A percentile compares a stretch with the other conserved stretches of the same genome.
phyloP scores from a whole-genome alignment of 2,797 vertebrate species.

The Champsocephalus esox region DNA sequence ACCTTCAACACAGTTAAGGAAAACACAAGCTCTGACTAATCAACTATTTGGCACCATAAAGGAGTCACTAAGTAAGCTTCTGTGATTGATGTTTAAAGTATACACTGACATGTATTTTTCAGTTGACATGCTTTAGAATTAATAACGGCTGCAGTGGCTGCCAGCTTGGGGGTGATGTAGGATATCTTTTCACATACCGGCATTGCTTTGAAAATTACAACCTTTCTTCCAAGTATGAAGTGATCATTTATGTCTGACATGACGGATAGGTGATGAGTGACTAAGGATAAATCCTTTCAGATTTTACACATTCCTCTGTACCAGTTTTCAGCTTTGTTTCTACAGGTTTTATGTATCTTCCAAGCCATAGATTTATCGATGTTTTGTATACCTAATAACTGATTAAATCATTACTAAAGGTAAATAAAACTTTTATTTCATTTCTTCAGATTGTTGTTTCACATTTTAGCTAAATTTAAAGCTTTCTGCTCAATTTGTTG shows the following conservation, averaged over 20 bases:
- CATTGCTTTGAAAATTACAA: constrained; percentile 7
- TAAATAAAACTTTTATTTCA: not conserved
- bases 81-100: not conserved
- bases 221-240: not conserved
- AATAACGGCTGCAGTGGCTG: not conserved
- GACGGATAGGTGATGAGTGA: not conserved
- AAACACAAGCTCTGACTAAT: not conserved
- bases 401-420: not conserved
- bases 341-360: not conserved
- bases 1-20: not conserved
- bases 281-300: not conserved
- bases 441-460: not conserved
- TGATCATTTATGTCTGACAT: not conserved
- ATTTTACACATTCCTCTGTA: not conserved
- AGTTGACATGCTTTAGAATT: not conserved
- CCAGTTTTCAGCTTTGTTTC: not conserved
- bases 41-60: not conserved
- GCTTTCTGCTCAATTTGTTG: not conserved
- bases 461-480: not conserved
- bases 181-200: not conserved
- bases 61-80: not conserved
- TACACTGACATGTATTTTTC: not conserved
- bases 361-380: not conserved
- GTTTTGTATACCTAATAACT: not conserved
- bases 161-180: not conserved